These are phyloP conservation scores for Amitus sp. DNA, from an alignment of 2,888 invertebrate species.

Conservation along the genomic window DNA sequence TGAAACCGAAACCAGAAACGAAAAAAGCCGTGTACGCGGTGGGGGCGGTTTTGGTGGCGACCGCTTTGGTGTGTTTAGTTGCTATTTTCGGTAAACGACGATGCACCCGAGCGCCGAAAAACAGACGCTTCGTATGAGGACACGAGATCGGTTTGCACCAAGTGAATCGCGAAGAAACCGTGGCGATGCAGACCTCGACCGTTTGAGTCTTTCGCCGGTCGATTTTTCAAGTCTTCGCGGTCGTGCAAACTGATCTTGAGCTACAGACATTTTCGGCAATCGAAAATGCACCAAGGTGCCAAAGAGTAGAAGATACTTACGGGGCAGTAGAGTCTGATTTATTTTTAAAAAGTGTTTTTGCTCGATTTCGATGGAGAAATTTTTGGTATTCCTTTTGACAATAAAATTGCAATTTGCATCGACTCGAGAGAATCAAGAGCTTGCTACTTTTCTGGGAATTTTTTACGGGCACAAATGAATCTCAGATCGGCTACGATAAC, in stretches of 20 bases:
- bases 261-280: neutral
- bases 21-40: slow-evolving; percentile 59
- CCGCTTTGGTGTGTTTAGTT: slow-evolving; percentile 54
- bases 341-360: no score
- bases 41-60: slow-evolving; percentile 54
- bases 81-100: slow-evolving; percentile 58
- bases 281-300: neutral
- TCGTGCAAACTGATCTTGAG: neutral
- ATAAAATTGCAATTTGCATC: no score
- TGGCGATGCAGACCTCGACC: neutral
- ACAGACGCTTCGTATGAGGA: slow-evolving; percentile 57
- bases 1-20: slow-evolving; percentile 47
- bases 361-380: no score
- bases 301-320: neutral
- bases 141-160: neutral
- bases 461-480: no score
- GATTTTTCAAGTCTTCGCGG: neutral
- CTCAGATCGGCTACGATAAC: no score
- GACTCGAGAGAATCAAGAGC: no score
- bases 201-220: neutral
- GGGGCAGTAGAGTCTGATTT: neutral
- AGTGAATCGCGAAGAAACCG: neutral
- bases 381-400: no score
- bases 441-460: no score
- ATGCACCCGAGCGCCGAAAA: slow-evolving; percentile 60